These are phyloP conservation scores for Chaetops frenatus DNA, from an alignment of 2,113 vertebrate genomes.

Conservation along the genomic window DNA sequence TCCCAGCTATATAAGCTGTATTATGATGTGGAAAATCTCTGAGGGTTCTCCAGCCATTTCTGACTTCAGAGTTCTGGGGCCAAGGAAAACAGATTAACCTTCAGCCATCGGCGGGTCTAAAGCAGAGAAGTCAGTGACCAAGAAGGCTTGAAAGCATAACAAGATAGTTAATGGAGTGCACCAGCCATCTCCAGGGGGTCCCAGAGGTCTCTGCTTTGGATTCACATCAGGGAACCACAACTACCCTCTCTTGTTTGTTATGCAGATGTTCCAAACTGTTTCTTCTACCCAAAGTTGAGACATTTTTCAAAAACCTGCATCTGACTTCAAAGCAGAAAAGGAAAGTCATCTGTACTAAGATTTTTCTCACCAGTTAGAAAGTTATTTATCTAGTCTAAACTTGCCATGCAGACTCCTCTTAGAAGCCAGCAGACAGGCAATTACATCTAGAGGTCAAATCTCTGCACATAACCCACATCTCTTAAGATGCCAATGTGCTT, in stretches of 20 bases:
- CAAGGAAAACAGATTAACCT: neutral
- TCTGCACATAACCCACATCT: neutral
- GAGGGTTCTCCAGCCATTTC: neutral
- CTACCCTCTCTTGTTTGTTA: neutral
- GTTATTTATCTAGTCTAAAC: neutral
- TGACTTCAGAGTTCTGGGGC: neutral
- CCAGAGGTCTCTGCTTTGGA: neutral
- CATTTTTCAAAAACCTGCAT: neutral
- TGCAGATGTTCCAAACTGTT: neutral
- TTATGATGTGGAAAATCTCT: neutral
- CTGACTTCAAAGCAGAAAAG: neutral
- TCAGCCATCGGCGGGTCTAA: neutral
- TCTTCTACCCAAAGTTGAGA: neutral
- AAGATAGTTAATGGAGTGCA: neutral
- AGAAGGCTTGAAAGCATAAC: neutral
- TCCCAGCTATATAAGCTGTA: neutral
- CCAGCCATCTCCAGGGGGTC: neutral
- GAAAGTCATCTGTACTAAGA: neutral
- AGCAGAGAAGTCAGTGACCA: neutral
- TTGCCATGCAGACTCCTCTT: neutral
- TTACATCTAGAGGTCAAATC: neutral
- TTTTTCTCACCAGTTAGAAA: neutral
- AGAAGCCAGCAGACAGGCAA: neutral
- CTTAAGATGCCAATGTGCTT: neutral
- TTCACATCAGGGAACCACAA: neutral